Conservation (phyloP, 1,140 invertebrate genomes). For the Mylabris phalerata region DNA sequence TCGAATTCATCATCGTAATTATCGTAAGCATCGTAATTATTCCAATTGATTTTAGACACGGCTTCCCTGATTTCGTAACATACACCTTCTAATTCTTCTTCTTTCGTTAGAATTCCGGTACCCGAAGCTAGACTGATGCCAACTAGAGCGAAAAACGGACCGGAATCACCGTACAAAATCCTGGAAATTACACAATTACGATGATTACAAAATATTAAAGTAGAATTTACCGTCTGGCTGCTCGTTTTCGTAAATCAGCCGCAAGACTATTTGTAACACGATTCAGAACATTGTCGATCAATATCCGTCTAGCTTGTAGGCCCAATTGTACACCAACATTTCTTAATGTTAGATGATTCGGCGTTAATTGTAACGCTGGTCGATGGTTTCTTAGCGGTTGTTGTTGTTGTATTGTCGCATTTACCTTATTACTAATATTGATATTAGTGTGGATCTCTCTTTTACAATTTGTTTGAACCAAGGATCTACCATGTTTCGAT, state of each 20-base stretch:
- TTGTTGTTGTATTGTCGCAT: conserved; percentile 22
- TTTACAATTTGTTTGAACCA: conserved; percentile 32
- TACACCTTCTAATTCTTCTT: conserved; percentile 70
- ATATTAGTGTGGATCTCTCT: conserved; percentile 26
- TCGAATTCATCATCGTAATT: conserved; percentile 36
- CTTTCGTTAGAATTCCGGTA: conserved; percentile 66
- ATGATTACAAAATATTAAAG: not conserved
- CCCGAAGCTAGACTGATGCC: conserved; percentile 68
- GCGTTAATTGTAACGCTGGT: not conserved
- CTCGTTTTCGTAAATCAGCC: conserved; percentile 53
- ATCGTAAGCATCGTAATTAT: conserved; percentile 50
- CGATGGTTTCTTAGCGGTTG: conserved; percentile 23
- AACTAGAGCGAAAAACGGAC: conserved; percentile 67
- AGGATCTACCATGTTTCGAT: conserved; percentile 39
- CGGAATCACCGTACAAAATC: conserved; percentile 62
- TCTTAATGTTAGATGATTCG: conserved; percentile 16
- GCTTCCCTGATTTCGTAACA: conserved; percentile 73
- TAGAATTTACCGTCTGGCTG: conserved; percentile 45
- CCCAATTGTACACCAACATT: conserved; percentile 50
- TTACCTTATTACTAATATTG: conserved; percentile 35
- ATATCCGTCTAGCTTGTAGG: conserved; percentile 53
- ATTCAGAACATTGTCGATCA: conserved; percentile 63
- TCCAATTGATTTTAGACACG: conserved; percentile 54
- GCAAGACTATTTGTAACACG: conserved; percentile 60
- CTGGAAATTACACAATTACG: conserved; percentile 24